Conservation (phyloP, 2,888 invertebrate genomes). For the Autographa gamma region DNA sequence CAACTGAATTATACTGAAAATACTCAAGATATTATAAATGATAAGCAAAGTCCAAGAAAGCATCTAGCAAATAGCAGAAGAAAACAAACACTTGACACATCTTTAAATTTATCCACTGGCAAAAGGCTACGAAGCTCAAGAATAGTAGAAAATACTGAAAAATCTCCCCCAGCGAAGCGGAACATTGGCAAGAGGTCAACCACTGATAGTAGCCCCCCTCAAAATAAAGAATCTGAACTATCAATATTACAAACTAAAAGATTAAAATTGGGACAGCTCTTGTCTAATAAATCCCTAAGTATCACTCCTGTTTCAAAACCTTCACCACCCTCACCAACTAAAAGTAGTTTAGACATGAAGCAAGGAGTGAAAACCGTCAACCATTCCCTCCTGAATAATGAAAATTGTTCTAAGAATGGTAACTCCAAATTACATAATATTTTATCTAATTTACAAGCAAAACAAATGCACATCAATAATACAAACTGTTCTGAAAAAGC, state of each 20-base stretch:
- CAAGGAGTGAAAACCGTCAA: conserved; percentile 72
- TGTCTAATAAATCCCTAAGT: conserved; percentile 80
- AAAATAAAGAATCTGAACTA: conserved; percentile 76
- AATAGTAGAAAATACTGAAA: conserved; percentile 79
- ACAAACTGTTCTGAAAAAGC: conserved; percentile 73
- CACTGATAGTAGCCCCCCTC: conserved; percentile 70
- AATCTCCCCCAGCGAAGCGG: conserved; percentile 67
- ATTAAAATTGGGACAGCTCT: conserved; percentile 82
- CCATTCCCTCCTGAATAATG: conserved; percentile 80
- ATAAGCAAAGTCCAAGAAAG: conserved; percentile 72
- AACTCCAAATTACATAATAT: conserved; percentile 86
- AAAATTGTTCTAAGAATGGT: conserved; percentile 87
- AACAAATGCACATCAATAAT: conserved; percentile 79
- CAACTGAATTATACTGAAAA: conserved; percentile 70
- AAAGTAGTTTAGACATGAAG: conserved; percentile 69
- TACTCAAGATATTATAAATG: conserved; percentile 72
- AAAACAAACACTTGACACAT: conserved; percentile 69
- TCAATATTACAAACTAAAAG: conserved; percentile 80
- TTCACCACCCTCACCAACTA: conserved; percentile 70
- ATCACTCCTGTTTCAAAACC: conserved; percentile 76
- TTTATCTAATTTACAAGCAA: conserved; percentile 82
- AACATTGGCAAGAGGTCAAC: conserved; percentile 75
- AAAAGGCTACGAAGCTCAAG: conserved; percentile 84
- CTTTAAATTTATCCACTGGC: conserved; percentile 73
- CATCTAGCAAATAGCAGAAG: conserved; percentile 75